Conservation (phyloP, 2,888 invertebrate genomes). For the Epirrita christyi region DNA sequence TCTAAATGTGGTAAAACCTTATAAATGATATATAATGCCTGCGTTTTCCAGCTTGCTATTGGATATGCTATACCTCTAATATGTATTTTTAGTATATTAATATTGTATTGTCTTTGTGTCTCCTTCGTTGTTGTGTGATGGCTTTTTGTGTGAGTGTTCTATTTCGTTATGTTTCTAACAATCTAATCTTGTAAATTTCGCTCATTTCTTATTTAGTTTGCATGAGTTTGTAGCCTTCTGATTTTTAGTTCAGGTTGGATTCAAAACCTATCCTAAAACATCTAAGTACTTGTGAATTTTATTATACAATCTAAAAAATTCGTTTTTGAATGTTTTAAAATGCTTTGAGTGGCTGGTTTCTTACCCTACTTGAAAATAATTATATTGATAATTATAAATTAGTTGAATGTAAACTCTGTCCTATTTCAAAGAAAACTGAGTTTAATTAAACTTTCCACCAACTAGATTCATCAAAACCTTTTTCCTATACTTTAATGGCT, state of each 20-base stretch:
- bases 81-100: constrained; percentile 7
- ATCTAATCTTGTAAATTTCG: constrained; percentile 17
- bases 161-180: constrained; percentile 11
- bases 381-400: too few relatives aligned
- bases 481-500: constrained; percentile 4
- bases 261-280: constrained; percentile 1
- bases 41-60: constrained; percentile 35
- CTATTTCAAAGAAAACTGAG: background rate
- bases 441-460: background rate
- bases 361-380: too few relatives aligned
- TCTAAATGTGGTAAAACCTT: constrained; percentile 44
- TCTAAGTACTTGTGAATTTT: constrained; percentile 6
- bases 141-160: constrained; percentile 25
- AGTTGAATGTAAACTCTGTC: too few relatives aligned
- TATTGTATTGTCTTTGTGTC: constrained; percentile 6
- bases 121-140: constrained; percentile 26
- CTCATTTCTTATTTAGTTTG: constrained; percentile 13
- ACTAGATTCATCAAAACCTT: constrained; percentile 1
- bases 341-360: too few relatives aligned
- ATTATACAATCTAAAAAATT: constrained; percentile 9
- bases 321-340: background rate
- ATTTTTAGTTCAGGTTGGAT: constrained; percentile 8
- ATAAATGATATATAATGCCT: constrained; percentile 33
- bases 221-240: constrained; percentile 14
- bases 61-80: constrained; percentile 14